Percentiles rank a stretch among this genome's conserved stretches.
phyloP scores from a whole-genome alignment of 2,113 vertebrate genomes.

The human (Homo sapiens) region GRCh38 chr1:237052001-237052500 shows the following conservation, averaged over 20 bases:
- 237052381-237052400: neutral
- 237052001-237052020: neutral
- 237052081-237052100: neutral
- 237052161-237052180: neutral
- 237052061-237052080: neutral
- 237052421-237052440: neutral
- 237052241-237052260: neutral
- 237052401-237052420: neutral
- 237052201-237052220: neutral
- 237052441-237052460: too few species aligned
- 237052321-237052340: rapidly evolving
- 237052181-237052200: rapidly evolving
- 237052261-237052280: neutral
- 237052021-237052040: neutral
- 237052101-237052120: neutral
- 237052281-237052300: neutral
- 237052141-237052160: neutral
- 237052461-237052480: neutral
- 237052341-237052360: neutral
- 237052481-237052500: neutral
- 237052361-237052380: too few species aligned
- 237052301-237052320: neutral
- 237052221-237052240: rapidly evolving
- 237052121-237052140: neutral
- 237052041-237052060: neutral